Percentiles rank a stretch among this genome's conserved stretches.
Conservation (phyloP, 2,888 invertebrate species). For the Hirtodrosophila trivittata region DNA sequence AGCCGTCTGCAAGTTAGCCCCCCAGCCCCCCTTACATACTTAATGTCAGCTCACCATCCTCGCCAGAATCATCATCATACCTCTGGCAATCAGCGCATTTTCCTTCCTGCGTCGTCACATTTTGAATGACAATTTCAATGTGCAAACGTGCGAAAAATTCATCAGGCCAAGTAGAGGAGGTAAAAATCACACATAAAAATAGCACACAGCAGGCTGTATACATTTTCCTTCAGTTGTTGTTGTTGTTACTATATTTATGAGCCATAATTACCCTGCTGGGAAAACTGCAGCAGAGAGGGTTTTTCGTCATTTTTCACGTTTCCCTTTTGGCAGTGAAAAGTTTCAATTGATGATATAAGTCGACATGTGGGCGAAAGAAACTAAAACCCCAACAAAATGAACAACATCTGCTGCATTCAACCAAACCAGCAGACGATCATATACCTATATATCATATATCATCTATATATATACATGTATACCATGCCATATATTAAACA, state of each 20-base stretch:
- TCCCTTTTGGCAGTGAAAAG: constrained; percentile 28
- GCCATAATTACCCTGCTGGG: constrained; percentile 60
- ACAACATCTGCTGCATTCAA: no score
- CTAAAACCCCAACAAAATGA: constrained; percentile 23
- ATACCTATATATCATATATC: no score
- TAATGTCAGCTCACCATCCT: no score
- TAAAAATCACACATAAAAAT: constrained; percentile 13
- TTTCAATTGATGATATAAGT: constrained; percentile 43
- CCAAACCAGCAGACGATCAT: no score
- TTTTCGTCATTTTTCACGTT: constrained; percentile 5
- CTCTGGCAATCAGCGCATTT: constrained; percentile 45
- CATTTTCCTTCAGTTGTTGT: background rate
- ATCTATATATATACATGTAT: no score
- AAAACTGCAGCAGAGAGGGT: constrained; percentile 55
- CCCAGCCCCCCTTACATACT: background rate
- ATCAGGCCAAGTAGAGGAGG: constrained; percentile 28
- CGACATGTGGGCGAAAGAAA: constrained; percentile 37
- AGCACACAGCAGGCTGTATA: constrained; percentile 8
- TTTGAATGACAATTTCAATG: constrained; percentile 71
- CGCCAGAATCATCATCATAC: background rate
- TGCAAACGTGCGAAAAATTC: constrained; percentile 71
- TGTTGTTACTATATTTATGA: constrained; percentile 53
- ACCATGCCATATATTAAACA: no score
- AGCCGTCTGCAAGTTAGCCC: constrained; percentile 42
- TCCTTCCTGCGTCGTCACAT: constrained; percentile 15